phyloP scores from a whole-genome alignment of 2,888 invertebrate species.

The Apotomis capreana region DNA sequence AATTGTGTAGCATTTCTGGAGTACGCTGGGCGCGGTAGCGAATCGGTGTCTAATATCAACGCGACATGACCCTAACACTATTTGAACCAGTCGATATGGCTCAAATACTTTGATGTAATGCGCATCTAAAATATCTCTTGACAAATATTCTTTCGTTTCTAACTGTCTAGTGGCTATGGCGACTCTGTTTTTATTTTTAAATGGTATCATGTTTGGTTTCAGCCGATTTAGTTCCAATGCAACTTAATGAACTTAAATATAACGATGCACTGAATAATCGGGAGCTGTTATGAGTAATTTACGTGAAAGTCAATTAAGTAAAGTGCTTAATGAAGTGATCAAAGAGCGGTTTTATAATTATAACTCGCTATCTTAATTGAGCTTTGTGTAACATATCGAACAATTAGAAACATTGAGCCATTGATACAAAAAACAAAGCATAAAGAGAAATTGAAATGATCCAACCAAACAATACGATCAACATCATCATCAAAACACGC shows the following conservation, averaged over 20 bases:
- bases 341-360: no score
- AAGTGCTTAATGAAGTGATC: no score
- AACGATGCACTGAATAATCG: background rate
- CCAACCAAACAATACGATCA: no score
- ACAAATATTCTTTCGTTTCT: slow-evolving; percentile 16
- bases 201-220: background rate
- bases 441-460: no score
- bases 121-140: slow-evolving; percentile 45
- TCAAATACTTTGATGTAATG: slow-evolving; percentile 43
- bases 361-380: no score
- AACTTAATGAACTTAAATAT: no score
- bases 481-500: no score
- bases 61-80: slow-evolving; percentile 42
- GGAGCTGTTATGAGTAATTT: no score
- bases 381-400: no score
- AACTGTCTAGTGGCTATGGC: background rate
- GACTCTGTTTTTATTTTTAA: slow-evolving; percentile 5
- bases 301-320: no score
- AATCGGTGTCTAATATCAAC: slow-evolving; percentile 41
- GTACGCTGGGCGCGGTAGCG: slow-evolving; percentile 14
- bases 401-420: no score
- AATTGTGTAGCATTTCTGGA: slow-evolving; percentile 19
- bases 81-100: slow-evolving; percentile 33
- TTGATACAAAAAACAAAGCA: no score
- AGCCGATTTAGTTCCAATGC: background rate